phyloP scores from a whole-genome alignment of 2,113 vertebrate species.

The Rhinoderma darwinii region DNA sequence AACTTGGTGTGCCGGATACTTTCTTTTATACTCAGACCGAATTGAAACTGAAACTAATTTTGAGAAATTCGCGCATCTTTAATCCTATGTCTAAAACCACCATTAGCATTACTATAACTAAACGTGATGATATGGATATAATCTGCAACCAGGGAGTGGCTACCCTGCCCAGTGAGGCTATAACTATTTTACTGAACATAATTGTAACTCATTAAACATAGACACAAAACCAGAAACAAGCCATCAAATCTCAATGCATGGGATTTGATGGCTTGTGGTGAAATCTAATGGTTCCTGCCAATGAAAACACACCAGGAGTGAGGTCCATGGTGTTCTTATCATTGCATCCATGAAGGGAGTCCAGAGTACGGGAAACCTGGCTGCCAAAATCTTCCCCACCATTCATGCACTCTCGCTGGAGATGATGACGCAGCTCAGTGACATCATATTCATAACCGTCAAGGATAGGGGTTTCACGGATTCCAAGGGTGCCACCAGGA shows the following conservation, averaged over 20 bases:
- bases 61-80: no score
- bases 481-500: conserved; percentile 94
- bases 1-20: no score
- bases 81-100: no score
- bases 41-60: no score
- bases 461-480: conserved; percentile 95
- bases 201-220: conserved; percentile 8
- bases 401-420: conserved; percentile 98
- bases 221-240: conserved; percentile 20
- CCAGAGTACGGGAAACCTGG: conserved; percentile 94
- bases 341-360: conserved; percentile 95
- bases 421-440: conserved; percentile 92
- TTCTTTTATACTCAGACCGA: no score
- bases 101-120: neutral
- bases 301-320: conserved; percentile 81
- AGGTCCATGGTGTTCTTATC: conserved; percentile 96
- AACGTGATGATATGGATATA: neutral
- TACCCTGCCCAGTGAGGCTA: neutral
- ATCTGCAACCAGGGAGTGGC: neutral
- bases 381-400: conserved; percentile 95
- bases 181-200: neutral
- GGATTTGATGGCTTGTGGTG: conserved; percentile 9
- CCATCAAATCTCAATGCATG: conserved; percentile 4
- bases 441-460: conserved; percentile 98
- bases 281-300: neutral